Evolutionary conservation across 2,797 vertebrate genomes (phyloP).

Genomic region (Phrynocephalus vlangalii): DNA sequence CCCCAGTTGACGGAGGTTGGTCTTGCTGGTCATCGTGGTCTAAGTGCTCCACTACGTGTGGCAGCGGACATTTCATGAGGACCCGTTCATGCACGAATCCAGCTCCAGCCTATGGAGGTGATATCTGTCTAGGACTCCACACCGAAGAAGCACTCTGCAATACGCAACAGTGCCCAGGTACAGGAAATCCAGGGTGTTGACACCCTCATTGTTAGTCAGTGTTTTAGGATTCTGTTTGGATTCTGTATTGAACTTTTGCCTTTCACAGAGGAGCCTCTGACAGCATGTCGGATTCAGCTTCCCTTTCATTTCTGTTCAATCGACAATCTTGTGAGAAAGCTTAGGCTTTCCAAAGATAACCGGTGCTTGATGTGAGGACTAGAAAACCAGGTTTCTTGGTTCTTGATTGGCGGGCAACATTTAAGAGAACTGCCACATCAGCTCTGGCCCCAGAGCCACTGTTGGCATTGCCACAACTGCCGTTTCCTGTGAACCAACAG

Average conservation of each 20-base stretch:
- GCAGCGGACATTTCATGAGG: constrained; percentile 95
- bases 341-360: too few species aligned
- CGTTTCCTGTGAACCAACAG: neutral
- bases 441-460: neutral
- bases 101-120: constrained; percentile 91
- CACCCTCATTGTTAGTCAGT: neutral
- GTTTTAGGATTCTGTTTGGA: neutral
- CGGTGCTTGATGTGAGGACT: too few species aligned
- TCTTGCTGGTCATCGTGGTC: constrained; percentile 98
- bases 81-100: constrained; percentile 95
- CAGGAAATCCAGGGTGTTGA: accelerated
- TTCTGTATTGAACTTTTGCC: neutral
- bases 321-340: neutral
- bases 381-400: too few species aligned
- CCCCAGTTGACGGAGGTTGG: constrained; percentile 94
- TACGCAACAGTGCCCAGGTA: constrained; percentile 94
- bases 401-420: neutral
- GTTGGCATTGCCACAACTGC: neutral
- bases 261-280: too few species aligned
- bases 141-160: constrained; percentile 96
- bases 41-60: constrained; percentile 95
- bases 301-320: neutral
- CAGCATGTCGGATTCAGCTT: neutral
- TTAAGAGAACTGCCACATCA: neutral
- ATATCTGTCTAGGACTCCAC: constrained; percentile 97